Conservation (phyloP, 2,797 vertebrate genomes). For the Acrocephalus scirpaceus region DNA sequence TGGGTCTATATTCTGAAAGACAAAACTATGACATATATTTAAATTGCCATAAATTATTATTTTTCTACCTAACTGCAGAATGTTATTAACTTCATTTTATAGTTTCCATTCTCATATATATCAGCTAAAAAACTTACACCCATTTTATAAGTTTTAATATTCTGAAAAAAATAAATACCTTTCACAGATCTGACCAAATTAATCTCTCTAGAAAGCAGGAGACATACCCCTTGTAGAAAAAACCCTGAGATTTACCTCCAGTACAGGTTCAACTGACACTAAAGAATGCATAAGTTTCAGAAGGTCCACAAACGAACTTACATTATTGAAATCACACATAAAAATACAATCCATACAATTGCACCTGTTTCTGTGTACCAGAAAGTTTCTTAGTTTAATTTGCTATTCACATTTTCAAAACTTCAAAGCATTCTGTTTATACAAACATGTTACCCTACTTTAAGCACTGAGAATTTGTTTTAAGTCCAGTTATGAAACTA, state of each 20-base stretch:
- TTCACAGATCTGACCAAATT: background rate
- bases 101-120: background rate
- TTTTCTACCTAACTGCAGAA: background rate
- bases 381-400: background rate
- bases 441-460: background rate
- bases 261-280: background rate
- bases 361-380: background rate
- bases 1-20: background rate
- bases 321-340: background rate
- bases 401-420: background rate
- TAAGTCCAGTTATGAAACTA: background rate
- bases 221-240: background rate
- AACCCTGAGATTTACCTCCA: background rate
- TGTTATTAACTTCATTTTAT: background rate
- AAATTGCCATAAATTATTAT: background rate
- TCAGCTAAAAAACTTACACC: background rate
- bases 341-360: background rate
- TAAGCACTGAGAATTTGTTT: background rate
- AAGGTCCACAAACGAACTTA: background rate
- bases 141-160: background rate
- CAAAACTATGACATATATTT: fast-evolving
- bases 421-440: background rate
- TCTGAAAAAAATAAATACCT: background rate
- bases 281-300: background rate
- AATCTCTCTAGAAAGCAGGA: background rate